Evolutionary conservation across 2,797 vertebrate genomes (phyloP).

Genomic region (Cirrhinus molitorella): DNA sequence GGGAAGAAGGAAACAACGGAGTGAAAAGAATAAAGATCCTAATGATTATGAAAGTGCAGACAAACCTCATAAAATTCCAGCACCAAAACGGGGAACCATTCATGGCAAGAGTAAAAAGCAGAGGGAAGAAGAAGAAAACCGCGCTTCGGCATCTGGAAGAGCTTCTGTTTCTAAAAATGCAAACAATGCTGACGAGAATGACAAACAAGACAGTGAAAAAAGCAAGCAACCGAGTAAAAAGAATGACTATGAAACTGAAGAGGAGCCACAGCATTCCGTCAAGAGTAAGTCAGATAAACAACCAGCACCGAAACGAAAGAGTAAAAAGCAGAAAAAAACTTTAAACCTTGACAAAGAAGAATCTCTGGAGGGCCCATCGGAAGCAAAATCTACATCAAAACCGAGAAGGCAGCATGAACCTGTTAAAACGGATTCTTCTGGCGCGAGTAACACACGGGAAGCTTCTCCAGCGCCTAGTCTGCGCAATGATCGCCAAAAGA

Average conservation of each 20-base stretch:
- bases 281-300: not conserved
- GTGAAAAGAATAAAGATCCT: constrained; percentile 14
- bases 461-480: not conserved
- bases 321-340: not conserved
- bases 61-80: not conserved
- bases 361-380: not conserved
- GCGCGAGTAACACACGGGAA: no score
- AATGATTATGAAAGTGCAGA: constrained; percentile 5
- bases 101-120: not conserved
- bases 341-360: not conserved
- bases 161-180: not conserved
- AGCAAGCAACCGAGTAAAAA: constrained; percentile 58
- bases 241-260: constrained; percentile 23
- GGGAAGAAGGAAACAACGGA: not conserved
- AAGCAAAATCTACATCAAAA: not conserved
- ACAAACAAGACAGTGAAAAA: not conserved
- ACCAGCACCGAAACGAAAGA: not conserved
- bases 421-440: not conserved
- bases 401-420: not conserved
- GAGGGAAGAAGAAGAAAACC: no score
- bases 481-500: not conserved
- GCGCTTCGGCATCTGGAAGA: not conserved
- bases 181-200: no score
- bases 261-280: not conserved
- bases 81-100: not conserved